Conservation (phyloP, 1,140 invertebrate genomes). For the Kradibia gibbosae region DNA sequence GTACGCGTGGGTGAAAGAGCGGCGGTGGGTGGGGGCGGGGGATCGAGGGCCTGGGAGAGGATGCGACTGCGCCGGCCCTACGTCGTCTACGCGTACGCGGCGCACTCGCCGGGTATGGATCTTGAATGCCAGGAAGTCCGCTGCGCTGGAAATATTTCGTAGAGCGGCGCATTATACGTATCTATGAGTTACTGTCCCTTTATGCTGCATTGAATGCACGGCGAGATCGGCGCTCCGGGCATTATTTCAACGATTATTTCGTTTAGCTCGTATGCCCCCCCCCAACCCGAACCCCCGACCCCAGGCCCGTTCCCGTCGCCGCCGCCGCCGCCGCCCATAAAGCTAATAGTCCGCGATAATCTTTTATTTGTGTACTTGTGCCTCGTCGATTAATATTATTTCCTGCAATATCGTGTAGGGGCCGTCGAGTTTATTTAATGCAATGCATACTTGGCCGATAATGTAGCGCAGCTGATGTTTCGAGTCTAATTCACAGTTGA, state of each 20-base stretch:
- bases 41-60: not conserved
- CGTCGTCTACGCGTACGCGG: not conserved
- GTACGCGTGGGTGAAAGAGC: not conserved
- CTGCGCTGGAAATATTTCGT: not conserved
- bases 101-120: not conserved
- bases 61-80: not conserved
- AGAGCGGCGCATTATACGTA: not conserved
- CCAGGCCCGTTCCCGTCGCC: too few relatives aligned
- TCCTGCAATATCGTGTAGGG: not conserved
- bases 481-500: not conserved
- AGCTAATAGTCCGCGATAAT: not conserved
- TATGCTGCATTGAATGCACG: not conserved
- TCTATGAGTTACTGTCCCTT: not conserved
- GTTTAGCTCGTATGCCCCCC: not conserved
- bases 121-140: constrained; percentile 18
- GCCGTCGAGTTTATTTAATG: not conserved
- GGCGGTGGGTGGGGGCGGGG: not conserved
- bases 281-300: too few relatives aligned
- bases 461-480: not conserved
- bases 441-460: not conserved
- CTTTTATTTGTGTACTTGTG: not conserved
- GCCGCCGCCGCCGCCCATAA: too few relatives aligned
- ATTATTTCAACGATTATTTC: not conserved
- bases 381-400: not conserved
- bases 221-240: not conserved